Percentiles rank a stretch among this genome's conserved stretches.
phyloP scores from a whole-genome alignment of 2,888 invertebrate species.

The Dromius quadrimaculatus region DNA sequence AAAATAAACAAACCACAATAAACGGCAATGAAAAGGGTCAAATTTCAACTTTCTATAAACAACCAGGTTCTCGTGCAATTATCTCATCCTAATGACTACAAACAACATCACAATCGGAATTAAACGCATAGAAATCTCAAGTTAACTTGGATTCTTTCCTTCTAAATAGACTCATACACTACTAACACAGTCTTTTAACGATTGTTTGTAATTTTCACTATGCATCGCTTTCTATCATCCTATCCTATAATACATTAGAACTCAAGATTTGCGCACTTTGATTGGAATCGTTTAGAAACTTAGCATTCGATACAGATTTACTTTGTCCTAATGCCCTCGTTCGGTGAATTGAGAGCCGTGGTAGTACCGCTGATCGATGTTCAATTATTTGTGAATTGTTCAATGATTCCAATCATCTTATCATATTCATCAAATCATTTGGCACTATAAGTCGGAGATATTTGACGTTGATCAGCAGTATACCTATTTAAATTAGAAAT shows the following conservation, averaged over 20 bases:
- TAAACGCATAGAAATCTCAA: conserved; percentile 34
- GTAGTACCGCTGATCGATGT: not conserved
- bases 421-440: too few species aligned
- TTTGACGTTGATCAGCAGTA: too few species aligned
- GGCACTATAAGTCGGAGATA: too few species aligned
- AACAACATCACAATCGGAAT: conserved; percentile 8
- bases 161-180: not conserved
- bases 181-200: not conserved
- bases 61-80: conserved; percentile 8
- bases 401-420: too few species aligned
- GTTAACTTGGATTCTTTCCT: conserved; percentile 16
- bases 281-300: conserved; percentile 43
- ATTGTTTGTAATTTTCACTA: conserved; percentile 35
- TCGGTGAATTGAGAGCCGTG: conserved; percentile 19
- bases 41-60: conserved; percentile 21
- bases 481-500: too few species aligned
- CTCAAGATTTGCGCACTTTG: conserved; percentile 2
- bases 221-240: conserved; percentile 25
- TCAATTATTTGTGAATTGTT: too few species aligned
- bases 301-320: conserved; percentile 42
- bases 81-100: conserved; percentile 7
- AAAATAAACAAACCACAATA: not conserved
- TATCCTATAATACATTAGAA: too few species aligned
- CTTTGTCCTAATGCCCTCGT: conserved; percentile 41
- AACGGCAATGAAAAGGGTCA: not conserved